These are phyloP conservation scores for Phalera bucephala DNA, from an alignment of 2,888 invertebrate genomes.

Conservation along the genomic window DNA sequence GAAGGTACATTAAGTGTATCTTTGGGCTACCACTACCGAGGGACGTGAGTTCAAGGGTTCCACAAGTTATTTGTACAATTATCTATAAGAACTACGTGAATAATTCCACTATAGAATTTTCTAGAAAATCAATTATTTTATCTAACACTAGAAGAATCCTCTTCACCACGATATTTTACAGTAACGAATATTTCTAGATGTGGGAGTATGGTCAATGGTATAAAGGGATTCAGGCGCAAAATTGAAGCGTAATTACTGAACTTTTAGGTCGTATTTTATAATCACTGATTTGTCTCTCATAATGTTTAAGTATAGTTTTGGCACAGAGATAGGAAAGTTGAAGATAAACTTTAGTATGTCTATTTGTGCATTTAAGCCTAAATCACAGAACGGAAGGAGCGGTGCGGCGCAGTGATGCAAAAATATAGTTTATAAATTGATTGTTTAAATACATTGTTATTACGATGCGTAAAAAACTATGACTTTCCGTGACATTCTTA, in stretches of 20 bases:
- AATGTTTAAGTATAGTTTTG: conserved; percentile 53
- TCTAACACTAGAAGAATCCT: conserved; percentile 42
- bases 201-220: conserved; percentile 5
- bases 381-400: conserved; percentile 78
- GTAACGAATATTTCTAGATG: conserved; percentile 2
- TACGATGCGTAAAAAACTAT: conserved; percentile 62
- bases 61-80: conserved; percentile 70
- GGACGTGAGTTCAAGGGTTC: conserved; percentile 81
- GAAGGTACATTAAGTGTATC: conserved; percentile 34
- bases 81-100: conserved; percentile 51
- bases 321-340: conserved; percentile 70
- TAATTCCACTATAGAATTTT: conserved; percentile 57
- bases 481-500: conserved; percentile 16
- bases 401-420: conserved; percentile 73
- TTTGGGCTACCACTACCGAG: conserved; percentile 61
- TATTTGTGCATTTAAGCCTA: conserved; percentile 70
- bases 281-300: conserved; percentile 50
- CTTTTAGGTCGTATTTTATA: conserved; percentile 8
- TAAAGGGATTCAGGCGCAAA: conserved; percentile 12
- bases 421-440: conserved; percentile 58
- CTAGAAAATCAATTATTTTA: conserved; percentile 52
- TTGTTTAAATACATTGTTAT: conserved; percentile 36
- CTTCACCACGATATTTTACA: conserved; percentile 13
- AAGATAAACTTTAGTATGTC: conserved; percentile 46
- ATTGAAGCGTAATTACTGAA: conserved; percentile 25